Percentiles rank a stretch among this genome's conserved stretches.
Conservation (phyloP, 2,113 vertebrate genomes). For the Pygoscelis adeliae region DNA sequence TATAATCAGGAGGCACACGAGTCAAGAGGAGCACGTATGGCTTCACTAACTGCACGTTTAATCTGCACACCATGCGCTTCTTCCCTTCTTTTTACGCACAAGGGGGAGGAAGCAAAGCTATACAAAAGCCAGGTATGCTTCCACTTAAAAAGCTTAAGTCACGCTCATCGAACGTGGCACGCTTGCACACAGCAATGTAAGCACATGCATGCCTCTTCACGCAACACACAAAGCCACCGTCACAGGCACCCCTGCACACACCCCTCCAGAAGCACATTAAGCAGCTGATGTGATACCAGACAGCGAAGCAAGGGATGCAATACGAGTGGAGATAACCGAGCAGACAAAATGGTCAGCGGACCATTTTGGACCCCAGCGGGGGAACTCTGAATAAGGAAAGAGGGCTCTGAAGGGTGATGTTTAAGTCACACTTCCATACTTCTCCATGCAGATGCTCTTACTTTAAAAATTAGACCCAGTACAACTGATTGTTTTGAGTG, state of each 20-base stretch:
- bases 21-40: fast-evolving
- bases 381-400: neutral
- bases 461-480: neutral
- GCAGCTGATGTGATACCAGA: too few relatives aligned
- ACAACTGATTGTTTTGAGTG: neutral
- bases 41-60: neutral
- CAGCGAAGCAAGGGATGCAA: neutral
- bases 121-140: neutral
- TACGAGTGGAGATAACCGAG: fast-evolving
- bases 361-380: fast-evolving
- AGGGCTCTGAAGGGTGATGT: fast-evolving
- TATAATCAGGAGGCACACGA: neutral
- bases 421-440: neutral
- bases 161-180: fast-evolving
- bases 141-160: neutral
- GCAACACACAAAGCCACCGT: neutral
- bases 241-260: too few relatives aligned
- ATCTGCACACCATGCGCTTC: neutral
- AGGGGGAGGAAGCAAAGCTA: neutral
- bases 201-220: neutral
- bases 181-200: fast-evolving
- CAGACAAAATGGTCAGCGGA: fast-evolving
- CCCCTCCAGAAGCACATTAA: neutral
- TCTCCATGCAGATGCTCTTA: neutral
- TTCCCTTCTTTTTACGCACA: neutral